Evolutionary conservation across 2,113 vertebrate genomes (phyloP).

Genomic region (Octodon degus): DNA sequence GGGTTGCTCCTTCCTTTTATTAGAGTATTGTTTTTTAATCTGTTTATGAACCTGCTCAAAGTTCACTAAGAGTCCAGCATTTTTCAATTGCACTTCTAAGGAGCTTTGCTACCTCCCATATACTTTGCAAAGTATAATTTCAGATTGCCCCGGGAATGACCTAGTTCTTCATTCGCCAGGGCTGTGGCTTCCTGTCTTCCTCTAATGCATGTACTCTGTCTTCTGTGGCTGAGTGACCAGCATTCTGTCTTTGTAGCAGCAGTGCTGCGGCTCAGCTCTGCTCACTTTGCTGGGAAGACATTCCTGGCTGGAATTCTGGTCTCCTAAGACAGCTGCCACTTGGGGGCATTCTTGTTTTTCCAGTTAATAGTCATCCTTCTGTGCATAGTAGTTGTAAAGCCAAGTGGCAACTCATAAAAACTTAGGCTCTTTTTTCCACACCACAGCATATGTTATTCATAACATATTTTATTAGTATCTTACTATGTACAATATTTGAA

Average conservation of each 20-base stretch:
- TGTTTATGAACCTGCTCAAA: constrained; percentile 58
- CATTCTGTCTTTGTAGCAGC: background rate
- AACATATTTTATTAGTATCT: constrained; percentile 11
- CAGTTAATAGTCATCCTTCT: background rate
- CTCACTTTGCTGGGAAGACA: background rate
- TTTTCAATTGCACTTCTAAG: constrained; percentile 64
- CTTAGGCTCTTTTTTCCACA: background rate
- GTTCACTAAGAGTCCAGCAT: constrained; percentile 63
- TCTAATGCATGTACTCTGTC: constrained; percentile 40
- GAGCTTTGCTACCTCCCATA: constrained; percentile 41
- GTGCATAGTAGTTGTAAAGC: constrained; percentile 5
- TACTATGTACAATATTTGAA: constrained; percentile 26
- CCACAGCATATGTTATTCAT: background rate
- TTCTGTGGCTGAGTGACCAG: background rate
- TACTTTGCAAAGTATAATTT: constrained; percentile 67
- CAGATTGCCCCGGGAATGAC: constrained; percentile 69
- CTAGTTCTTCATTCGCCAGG: constrained; percentile 40
- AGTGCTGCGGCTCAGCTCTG: background rate
- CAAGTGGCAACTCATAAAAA: constrained; percentile 9
- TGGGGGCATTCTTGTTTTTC: constrained; percentile 66
- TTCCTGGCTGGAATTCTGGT: background rate
- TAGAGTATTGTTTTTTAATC: constrained; percentile 57
- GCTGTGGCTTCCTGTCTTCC: constrained; percentile 27
- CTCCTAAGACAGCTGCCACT: constrained; percentile 21
- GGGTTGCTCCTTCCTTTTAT: constrained; percentile 23